Percentiles rank a stretch among this genome's conserved stretches.
phyloP scores from a whole-genome alignment of 2,888 invertebrate genomes.

The Agelastica alni region DNA sequence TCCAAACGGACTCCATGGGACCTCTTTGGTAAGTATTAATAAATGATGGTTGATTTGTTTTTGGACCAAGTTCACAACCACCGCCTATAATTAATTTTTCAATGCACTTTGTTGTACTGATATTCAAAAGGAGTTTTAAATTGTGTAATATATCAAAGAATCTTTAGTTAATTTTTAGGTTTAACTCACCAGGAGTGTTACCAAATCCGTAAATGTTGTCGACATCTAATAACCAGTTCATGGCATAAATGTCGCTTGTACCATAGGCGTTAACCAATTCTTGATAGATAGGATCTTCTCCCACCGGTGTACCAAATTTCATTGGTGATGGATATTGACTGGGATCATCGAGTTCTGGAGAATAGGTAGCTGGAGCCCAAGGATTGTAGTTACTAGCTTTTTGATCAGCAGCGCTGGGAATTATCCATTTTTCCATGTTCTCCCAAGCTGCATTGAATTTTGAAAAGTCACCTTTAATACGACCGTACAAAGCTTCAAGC shows the following conservation, averaged over 20 bases:
- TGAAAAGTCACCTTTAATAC: constrained; percentile 34
- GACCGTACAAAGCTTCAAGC: constrained; percentile 40
- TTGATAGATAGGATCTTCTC: constrained; percentile 37
- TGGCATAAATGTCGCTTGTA: constrained; percentile 32
- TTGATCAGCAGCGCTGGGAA: constrained; percentile 31
- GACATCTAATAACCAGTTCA: constrained; percentile 40
- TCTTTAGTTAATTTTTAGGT: too few species aligned
- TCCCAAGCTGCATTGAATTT: constrained; percentile 38
- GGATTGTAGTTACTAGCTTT: constrained; percentile 33
- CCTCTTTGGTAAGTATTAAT: constrained; percentile 38
- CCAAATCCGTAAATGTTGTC: constrained; percentile 41
- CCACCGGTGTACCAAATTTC: constrained; percentile 30
- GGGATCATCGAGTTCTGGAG: constrained; percentile 28
- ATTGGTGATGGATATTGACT: constrained; percentile 33
- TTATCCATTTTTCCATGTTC: constrained; percentile 33
- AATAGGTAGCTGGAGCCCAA: constrained; percentile 27
- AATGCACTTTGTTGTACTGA: too few species aligned
- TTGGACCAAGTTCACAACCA: constrained; percentile 34
- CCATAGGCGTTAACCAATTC: constrained; percentile 36
- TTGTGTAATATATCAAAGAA: too few species aligned
- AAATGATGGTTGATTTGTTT: constrained; percentile 33
- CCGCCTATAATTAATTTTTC: too few species aligned
- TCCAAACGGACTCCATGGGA: constrained; percentile 33
- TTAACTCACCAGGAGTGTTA: constrained; percentile 29
- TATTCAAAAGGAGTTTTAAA: too few species aligned